Evolutionary conservation across 2,888 invertebrate genomes (phyloP), one percentile per base, ranked within the genome.

Genomic region (Dendrolimus houi): DNA sequence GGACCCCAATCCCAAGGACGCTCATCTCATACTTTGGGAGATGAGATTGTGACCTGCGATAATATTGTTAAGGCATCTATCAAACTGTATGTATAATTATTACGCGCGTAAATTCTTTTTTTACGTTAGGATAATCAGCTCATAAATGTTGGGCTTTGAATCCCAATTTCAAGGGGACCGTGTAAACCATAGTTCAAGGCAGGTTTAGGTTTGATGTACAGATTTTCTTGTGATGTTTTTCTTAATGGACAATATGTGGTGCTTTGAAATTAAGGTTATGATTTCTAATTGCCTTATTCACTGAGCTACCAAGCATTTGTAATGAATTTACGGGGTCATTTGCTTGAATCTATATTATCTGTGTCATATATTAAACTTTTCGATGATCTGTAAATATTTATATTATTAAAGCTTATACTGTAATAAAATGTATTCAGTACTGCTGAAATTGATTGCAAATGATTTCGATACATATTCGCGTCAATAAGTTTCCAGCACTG

Each of bases 1-100:
- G 55, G 95, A 95, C 61, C 94, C 94, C 55, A 96, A 96, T 80
- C 94, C 94, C 62, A 95, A 93, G 73, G 96, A 97, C 91, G 97
- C 97, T 13, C 96, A 97, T 85, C 94, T 97, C 72, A 95, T 97
- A 62, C 93, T 97, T 55, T 97, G 97, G 97, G 97, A 98, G 69
- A 89, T 85, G 87, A 81, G 90, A 56, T 79, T 87, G 83, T 89
- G 85, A 87, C 80, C 71, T 62, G 55, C 53, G 56, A 47, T 47
- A 47, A 47, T 7, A 9, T 47, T 12, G 47, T 12, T 12, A 47
- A 47, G 41, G 55, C 52, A 13, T 52, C 55, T 40, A 9, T 29
- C 29, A 29, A 29, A 29, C 29, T 29, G 6, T 29, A 3, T 29
- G 3, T 29, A 29, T 29, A 29, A 52, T 53, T 9, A 47, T 47